Conservation (phyloP, 2,113 vertebrate genomes). For the Miniopterus natalensis region DNA sequence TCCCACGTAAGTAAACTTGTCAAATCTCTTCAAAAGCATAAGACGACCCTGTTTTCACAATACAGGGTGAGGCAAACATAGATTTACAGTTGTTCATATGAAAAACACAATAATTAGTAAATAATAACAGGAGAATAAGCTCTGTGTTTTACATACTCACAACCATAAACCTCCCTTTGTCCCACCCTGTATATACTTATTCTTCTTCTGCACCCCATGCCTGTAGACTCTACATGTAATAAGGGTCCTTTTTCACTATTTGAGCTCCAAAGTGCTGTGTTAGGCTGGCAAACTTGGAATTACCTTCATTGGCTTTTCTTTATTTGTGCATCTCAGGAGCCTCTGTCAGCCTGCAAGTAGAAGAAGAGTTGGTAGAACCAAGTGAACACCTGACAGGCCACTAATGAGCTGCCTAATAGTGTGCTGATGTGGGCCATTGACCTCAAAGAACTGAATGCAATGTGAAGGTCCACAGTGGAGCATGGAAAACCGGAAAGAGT, state of each 20-base stretch:
- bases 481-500: constrained; percentile 35
- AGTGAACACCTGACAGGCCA: constrained; percentile 54
- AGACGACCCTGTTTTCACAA: neutral
- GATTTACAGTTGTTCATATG: neutral
- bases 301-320: neutral
- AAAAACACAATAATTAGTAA: neutral
- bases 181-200: neutral
- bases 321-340: neutral
- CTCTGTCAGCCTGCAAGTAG: neutral
- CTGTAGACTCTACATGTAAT: neutral
- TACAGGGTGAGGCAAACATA: neutral
- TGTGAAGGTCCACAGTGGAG: constrained; percentile 56
- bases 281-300: neutral
- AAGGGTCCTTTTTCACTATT: neutral
- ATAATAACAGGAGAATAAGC: neutral
- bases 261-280: neutral
- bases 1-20: neutral
- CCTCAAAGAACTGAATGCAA: constrained; percentile 36
- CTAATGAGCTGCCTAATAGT: constrained; percentile 71
- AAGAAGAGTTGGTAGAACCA: constrained; percentile 54
- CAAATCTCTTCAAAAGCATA: constrained; percentile 9
- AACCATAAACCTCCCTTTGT: neutral
- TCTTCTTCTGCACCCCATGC: neutral
- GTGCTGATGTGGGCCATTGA: constrained; percentile 14
- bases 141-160: neutral